These are phyloP conservation scores for Forpus xanthops DNA, from an alignment of 2,797 vertebrate genomes.

Conservation along the genomic window DNA sequence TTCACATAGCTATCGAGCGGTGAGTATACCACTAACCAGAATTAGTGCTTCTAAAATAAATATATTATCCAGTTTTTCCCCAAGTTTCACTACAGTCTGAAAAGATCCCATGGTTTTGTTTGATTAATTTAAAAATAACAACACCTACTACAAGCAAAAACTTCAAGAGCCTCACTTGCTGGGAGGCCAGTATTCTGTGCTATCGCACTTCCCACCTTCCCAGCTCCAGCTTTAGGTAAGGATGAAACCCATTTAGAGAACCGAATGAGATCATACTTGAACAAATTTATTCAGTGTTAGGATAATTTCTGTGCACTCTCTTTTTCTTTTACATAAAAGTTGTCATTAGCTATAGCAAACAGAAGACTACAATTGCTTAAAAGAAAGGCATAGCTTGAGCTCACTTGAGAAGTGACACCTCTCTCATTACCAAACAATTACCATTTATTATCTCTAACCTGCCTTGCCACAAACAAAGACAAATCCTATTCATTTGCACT, in stretches of 20 bases:
- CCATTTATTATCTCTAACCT: neutral
- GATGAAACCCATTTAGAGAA: neutral
- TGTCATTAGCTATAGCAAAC: neutral
- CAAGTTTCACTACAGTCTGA: neutral
- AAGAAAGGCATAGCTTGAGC: neutral
- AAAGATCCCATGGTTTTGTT: neutral
- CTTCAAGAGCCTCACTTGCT: neutral
- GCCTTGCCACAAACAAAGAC: neutral
- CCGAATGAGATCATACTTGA: neutral
- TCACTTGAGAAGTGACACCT: neutral
- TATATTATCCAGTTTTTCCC: neutral
- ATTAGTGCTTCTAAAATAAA: neutral
- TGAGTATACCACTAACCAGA: neutral
- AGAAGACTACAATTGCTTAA: neutral
- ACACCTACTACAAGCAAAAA: neutral
- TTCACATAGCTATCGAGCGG: neutral
- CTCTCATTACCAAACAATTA: neutral
- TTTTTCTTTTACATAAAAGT: neutral
- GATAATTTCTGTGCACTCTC: neutral
- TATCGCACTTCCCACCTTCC: neutral
- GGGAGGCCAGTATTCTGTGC: neutral
- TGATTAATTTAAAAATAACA: neutral
- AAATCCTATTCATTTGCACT: neutral
- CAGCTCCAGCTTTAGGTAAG: neutral
- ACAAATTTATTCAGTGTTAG: neutral